Percentiles rank a stretch among this genome's conserved stretches.
phyloP scores from a whole-genome alignment of 2,797 vertebrate genomes.

The Smutsia gigantea region DNA sequence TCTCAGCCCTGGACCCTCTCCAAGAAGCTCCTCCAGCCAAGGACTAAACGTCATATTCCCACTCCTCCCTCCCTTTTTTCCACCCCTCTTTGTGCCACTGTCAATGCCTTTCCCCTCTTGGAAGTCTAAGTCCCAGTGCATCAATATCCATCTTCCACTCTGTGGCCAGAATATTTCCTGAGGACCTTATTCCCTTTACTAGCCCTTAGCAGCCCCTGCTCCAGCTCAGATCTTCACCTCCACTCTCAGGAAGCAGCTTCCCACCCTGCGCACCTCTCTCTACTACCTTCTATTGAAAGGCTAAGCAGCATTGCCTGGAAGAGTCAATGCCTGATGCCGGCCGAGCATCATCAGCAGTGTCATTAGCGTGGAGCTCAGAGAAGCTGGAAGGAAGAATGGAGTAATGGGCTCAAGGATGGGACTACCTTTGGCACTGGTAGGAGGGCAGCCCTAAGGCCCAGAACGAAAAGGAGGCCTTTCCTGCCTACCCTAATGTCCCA shows the following conservation, averaged over 20 bases:
- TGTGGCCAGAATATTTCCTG: neutral
- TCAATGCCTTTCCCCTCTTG: neutral
- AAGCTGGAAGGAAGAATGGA: conserved; percentile 55
- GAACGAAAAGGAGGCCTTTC: neutral
- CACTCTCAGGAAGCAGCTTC: neutral
- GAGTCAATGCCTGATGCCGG: neutral
- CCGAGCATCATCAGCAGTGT: neutral
- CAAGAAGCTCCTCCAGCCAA: neutral
- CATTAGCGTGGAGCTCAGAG: conserved; percentile 57
- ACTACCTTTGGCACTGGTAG: neutral
- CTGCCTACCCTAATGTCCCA: conserved; percentile 36
- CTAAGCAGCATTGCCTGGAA: conserved; percentile 57
- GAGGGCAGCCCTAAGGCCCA: conserved; percentile 48
- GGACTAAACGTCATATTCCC: neutral
- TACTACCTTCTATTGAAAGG: conserved; percentile 59
- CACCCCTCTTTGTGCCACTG: neutral
- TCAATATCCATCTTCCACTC: neutral
- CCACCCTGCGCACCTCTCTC: conserved; percentile 43
- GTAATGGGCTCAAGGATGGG: neutral
- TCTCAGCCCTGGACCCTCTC: neutral
- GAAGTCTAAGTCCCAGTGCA: neutral
- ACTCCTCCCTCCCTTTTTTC: neutral
- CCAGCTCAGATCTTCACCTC: conserved; percentile 27
- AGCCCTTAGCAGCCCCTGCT: conserved; percentile 3
- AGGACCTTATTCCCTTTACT: neutral